A percentile compares a stretch with the other conserved stretches of the same genome.
Conservation (phyloP, 2,888 invertebrate genomes). For the Dorcus parallelipipedus region DNA sequence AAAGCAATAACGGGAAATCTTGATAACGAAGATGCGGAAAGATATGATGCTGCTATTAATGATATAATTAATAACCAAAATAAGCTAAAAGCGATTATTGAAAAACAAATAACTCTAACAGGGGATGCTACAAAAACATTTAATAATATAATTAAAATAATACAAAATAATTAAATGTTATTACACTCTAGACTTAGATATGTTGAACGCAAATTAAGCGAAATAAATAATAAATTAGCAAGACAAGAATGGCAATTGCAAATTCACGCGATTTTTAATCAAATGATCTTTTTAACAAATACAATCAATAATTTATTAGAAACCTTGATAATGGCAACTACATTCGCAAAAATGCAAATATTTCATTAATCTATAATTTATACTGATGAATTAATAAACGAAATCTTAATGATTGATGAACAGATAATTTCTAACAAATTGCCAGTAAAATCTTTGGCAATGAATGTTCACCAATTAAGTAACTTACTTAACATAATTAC, state of each 20-base stretch:
- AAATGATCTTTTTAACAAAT: slow-evolving; percentile 3
- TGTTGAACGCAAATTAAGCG: neutral
- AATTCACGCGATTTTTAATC: neutral
- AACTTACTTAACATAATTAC: neutral
- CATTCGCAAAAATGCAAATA: slow-evolving; percentile 1
- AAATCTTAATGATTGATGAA: neutral
- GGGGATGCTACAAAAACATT: neutral
- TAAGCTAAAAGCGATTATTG: neutral
- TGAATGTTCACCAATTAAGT: neutral
- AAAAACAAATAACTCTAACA: slow-evolving; percentile 4
- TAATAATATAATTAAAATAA: neutral
- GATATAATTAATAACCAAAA: slow-evolving; percentile 1
- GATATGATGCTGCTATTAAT: slow-evolving; percentile 1
- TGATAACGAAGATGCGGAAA: slow-evolving; percentile 8
- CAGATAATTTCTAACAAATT: neutral
- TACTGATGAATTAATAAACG: too few species aligned
- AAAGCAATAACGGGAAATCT: slow-evolving; percentile 11
- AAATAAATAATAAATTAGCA: neutral
- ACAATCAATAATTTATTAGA: neutral
- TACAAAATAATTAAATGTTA: neutral
- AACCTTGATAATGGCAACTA: neutral
- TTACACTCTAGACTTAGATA: neutral
- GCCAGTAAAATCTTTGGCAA: neutral
- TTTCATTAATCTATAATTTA: neutral
- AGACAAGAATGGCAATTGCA: neutral